These are phyloP conservation scores for Eumacrocentrus americanus DNA, from an alignment of 2,888 invertebrate genomes.

Conservation along the genomic window DNA sequence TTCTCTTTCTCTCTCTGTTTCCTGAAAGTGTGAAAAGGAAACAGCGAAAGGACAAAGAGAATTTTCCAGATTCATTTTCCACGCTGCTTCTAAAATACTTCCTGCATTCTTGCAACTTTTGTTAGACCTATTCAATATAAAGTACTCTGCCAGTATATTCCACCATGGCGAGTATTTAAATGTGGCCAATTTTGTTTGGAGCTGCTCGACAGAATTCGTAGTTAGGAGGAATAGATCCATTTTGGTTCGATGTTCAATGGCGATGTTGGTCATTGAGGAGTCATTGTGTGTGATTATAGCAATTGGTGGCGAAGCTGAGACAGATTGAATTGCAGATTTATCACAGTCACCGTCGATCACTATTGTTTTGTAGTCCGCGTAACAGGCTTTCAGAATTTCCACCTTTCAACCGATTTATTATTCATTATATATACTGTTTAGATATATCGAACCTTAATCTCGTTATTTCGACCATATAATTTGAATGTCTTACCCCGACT, in stretches of 20 bases:
- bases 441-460: neutral
- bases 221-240: neutral
- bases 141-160: neutral
- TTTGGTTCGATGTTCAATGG: neutral
- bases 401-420: neutral
- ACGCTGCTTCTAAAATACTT: neutral
- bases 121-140: neutral
- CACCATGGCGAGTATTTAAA: neutral
- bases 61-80: slow-evolving; percentile 2
- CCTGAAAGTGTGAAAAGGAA: too few species aligned
- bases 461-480: neutral
- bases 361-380: neutral
- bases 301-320: neutral
- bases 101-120: neutral
- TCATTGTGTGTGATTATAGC: neutral
- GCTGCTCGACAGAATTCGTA: neutral
- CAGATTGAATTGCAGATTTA: neutral
- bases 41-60: too few species aligned
- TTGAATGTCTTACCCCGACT: neutral
- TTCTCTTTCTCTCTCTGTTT: too few species aligned
- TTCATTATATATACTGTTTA: neutral
- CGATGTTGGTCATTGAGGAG: neutral
- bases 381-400: neutral
- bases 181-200: neutral
- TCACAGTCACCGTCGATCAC: neutral